A percentile compares a stretch with the other conserved stretches of the same genome.
phyloP scores from a whole-genome alignment of 2,113 vertebrate species.

The Neolamprologus hecqui region DNA sequence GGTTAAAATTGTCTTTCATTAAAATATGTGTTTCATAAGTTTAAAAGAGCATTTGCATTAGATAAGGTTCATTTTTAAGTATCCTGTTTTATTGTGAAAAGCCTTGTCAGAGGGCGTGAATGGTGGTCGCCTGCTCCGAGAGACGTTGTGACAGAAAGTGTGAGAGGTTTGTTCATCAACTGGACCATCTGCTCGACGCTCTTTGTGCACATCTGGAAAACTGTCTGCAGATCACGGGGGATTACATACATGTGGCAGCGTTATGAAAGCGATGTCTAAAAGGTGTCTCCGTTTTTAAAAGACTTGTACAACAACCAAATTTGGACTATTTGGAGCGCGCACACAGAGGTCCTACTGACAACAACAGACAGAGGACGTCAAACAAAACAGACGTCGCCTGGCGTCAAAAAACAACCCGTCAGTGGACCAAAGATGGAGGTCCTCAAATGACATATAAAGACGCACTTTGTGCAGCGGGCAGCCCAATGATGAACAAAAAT shows the following conservation, averaged over 20 bases:
- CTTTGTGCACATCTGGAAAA: not conserved
- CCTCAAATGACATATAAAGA: not conserved
- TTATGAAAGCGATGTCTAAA: not conserved
- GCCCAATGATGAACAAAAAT: not conserved
- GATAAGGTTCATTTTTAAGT: not conserved
- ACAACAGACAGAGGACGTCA: not conserved
- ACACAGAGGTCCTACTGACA: not conserved
- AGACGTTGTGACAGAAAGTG: not conserved
- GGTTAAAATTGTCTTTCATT: rapidly evolving
- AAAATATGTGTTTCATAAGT: not conserved
- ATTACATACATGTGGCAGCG: not conserved
- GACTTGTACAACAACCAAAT: not conserved
- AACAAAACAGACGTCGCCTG: not conserved
- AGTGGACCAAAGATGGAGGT: not conserved
- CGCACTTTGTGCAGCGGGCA: not conserved
- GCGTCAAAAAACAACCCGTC: not conserved
- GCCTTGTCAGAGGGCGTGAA: rapidly evolving
- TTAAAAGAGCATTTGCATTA: not conserved
- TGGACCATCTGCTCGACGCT: not conserved
- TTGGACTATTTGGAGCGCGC: not conserved
- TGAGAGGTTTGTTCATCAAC: not conserved
- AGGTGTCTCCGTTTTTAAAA: not conserved
- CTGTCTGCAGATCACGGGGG: not conserved
- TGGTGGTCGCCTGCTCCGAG: not conserved
- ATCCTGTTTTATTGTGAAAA: not conserved